Conservation (phyloP, 2,797 vertebrate species). For the Oreortyx pictus region DNA sequence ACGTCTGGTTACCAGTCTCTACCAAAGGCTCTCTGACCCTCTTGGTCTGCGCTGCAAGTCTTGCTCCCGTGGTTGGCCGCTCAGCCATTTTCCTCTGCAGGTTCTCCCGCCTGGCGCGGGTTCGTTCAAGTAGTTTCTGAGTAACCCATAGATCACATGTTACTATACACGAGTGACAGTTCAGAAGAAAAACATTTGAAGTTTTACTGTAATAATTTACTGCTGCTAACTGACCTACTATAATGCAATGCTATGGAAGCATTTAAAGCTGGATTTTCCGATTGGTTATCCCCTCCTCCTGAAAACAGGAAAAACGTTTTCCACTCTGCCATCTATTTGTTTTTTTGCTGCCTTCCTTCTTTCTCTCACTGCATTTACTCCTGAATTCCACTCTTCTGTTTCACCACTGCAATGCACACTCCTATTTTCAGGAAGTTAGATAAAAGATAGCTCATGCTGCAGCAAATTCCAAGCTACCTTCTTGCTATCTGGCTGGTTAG, state of each 20-base stretch:
- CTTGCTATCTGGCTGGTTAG: not conserved
- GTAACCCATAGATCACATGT: not conserved
- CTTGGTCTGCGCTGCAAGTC: constrained; percentile 80
- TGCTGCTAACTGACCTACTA: not conserved
- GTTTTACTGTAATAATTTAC: not conserved
- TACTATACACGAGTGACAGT: not conserved
- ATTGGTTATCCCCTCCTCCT: not conserved
- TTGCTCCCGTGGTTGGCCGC: constrained; percentile 81
- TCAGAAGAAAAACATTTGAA: not conserved
- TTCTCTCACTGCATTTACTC: not conserved
- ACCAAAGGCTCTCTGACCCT: constrained; percentile 87
- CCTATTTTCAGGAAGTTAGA: not conserved
- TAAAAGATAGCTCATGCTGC: not conserved
- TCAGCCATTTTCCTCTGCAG: constrained; percentile 95
- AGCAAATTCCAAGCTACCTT: not conserved
- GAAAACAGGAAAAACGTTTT: not conserved
- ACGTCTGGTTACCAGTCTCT: constrained; percentile 84
- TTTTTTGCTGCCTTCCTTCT: not conserved
- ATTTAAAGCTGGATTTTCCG: not conserved
- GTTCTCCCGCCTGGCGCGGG: constrained; percentile 94
- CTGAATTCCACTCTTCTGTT: not conserved
- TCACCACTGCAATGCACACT: not conserved
- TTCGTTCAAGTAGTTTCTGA: constrained; percentile 96
- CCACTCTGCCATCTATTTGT: fast-evolving
- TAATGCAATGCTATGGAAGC: fast-evolving